Percentiles rank a stretch among this genome's conserved stretches.
phyloP scores from a whole-genome alignment of 2,888 invertebrate genomes.

The Deroplatys truncata region DNA sequence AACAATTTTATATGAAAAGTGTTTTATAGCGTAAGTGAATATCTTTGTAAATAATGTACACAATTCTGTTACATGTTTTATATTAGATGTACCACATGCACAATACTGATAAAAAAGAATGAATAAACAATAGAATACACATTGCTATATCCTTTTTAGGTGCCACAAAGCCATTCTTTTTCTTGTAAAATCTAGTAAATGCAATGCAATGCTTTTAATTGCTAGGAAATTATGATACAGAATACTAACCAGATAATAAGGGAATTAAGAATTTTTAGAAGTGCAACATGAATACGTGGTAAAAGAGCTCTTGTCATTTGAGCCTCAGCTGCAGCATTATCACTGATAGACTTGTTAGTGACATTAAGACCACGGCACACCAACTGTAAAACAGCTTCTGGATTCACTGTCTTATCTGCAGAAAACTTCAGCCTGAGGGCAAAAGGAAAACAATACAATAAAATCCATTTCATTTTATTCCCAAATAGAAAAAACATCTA shows the following conservation, averaged over 20 bases:
- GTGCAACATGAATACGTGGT: conserved; percentile 23
- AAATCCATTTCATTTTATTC: not conserved
- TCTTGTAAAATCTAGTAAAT: no score
- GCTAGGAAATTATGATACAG: not conserved
- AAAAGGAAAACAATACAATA: not conserved
- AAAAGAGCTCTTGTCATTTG: conserved; percentile 21
- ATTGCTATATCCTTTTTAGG: not conserved
- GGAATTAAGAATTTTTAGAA: conserved; percentile 17
- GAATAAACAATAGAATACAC: not conserved
- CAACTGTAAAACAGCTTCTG: conserved; percentile 20
- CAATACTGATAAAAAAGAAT: no score
- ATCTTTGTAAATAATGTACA: no score
- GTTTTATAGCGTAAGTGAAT: no score
- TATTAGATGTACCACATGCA: no score
- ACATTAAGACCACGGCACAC: conserved; percentile 29
- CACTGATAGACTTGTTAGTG: conserved; percentile 18
- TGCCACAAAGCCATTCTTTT: not conserved
- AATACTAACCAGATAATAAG: conserved; percentile 29
- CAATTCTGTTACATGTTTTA: no score
- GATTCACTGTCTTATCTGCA: conserved; percentile 24
- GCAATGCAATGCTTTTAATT: no score
- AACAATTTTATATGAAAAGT: no score
- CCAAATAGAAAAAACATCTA: no score
- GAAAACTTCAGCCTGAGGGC: conserved; percentile 24
- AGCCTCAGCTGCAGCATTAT: conserved; percentile 17